Evolutionary conservation across 2,113 vertebrate genomes (phyloP), one percentile per base, ranked within the genome.

Genomic region (Callionymus lyra): DNA sequence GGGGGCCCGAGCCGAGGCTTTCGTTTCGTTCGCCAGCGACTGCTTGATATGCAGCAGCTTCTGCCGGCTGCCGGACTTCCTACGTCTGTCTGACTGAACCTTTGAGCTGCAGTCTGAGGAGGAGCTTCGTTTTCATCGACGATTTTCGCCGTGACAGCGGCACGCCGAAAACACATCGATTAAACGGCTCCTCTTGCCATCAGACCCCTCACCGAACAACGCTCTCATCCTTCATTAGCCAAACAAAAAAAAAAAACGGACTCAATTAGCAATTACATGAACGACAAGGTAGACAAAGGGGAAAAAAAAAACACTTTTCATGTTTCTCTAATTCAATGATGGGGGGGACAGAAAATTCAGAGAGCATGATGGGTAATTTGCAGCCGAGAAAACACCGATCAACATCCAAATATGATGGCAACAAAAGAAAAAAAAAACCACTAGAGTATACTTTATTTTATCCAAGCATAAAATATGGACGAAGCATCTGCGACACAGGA

Each of bases 31-130:
- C 58, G 52, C 56, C 59, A 59, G 63, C 49, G 14, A 15, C 77
- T 82, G 71, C 71, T 82, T 80, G 65, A 77, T 79, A 80, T 80
- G 73, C 73, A 75, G 56, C 53, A 44, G 57, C 51, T 73, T 70
- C 65, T 73, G 63, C 60, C 59, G 53, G 57, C 64, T 63, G 52
- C 66, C 50, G 61, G 57, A 53, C 65, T 70, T n/a, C 78, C 53
- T 59, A 62, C 73, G 45, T 70, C 60, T 70, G 63, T 58, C 70
- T 73, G 73, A 78, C 72, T 73, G 63, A 76, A 59, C 65, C 68
- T 76, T 74, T 72, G 77, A 72, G 72, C 65, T 10, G 53, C 71
- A 76, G 73, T 70, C 58, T 47, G 59, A 67, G 38, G 47, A 56
- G 43, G 12, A 63, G 44, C 36, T 41, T 65, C 45, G 36, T 59